phyloP scores from a whole-genome alignment of 2,797 vertebrate genomes.

The Loris lydekkerianus region DNA sequence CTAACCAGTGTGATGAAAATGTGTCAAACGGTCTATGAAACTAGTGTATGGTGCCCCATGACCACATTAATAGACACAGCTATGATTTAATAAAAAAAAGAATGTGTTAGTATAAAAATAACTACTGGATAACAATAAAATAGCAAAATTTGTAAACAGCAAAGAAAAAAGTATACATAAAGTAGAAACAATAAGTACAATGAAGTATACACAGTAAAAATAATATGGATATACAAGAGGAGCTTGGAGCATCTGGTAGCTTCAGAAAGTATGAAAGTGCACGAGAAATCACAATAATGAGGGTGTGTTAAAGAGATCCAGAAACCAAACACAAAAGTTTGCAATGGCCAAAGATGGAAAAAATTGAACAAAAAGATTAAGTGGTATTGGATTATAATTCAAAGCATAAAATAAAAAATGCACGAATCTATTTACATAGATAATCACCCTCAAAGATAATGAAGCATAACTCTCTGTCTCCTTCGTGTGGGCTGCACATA shows the following conservation, averaged over 20 bases:
- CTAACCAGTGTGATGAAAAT: no score
- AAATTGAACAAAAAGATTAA: not conserved
- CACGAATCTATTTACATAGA: not conserved
- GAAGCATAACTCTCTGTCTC: not conserved
- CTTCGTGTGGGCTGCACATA: not conserved
- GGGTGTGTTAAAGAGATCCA: not conserved
- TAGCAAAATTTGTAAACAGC: not conserved
- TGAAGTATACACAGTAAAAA: not conserved
- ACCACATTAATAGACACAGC: no score
- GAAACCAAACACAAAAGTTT: not conserved
- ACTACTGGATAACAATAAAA: not conserved
- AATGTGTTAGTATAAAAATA: not conserved
- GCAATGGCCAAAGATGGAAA: not conserved
- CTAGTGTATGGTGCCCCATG: no score
- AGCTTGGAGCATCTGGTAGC: not conserved
- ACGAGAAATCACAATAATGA: not conserved
- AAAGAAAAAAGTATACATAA: not conserved
- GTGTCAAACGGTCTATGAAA: no score
- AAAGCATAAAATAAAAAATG: not conserved
- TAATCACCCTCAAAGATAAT: not conserved
- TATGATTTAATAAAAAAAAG: not conserved
- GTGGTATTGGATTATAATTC: not conserved
- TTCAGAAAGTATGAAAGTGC: not conserved
- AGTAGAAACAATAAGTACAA: not conserved
- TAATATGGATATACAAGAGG: not conserved